Base-by-base conservation (phyloP, 2,888 invertebrate species). In the Zygaena filipendulae region DNA sequence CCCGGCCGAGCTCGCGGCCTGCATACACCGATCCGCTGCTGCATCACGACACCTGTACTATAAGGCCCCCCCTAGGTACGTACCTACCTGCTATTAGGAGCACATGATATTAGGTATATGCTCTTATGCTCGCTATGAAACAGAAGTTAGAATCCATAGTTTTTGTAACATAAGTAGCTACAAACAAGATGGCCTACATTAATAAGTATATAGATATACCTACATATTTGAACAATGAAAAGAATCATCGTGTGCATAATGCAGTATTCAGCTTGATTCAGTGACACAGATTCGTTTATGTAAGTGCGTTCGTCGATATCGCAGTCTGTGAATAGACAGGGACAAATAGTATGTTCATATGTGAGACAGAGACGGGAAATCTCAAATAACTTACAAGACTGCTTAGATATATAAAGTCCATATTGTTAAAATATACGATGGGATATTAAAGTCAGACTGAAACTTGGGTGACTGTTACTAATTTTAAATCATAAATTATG, bases 271-370 rank as follows among this genome's bases (percentile, higher is more conserved):
- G 42, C 42, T 34, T 41, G 43, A 40, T 36, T 45, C 43, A 40
- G 40, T 49, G 43, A 46, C 45, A 47, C 43, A 41, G 33, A 49
- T 49, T 43, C 48, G 49, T 55, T 60, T 57, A 59, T 49, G 49
- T 58, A 59, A 58, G 58, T 52, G 41, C 47, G 43, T 45, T 33
- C 39, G 40, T 52, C 48, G 46, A 52, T 59, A 52, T 42, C 41
- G 41, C 38, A 42, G 40, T 44, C 38, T 45, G 32, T 40, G 36
- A 39, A 32, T 39, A 43, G 49, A 53, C 39, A 43, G 47, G 45
- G 45, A 43, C 30, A 36, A 38, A 35, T 25, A 40, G 25, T 30
- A 27, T 32, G 29, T n/a, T n/a, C n/a, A n/a, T n/a, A n/a, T n/a
- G n/a, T 31, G 28, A 29, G 47, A 47, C 36, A 42, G 42, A 39